A percentile compares a stretch with the other conserved stretches of the same genome.
Evolutionary conservation across 1,140 invertebrate species (phyloP).

Genomic region (Wasmannia auropunctata): DNA sequence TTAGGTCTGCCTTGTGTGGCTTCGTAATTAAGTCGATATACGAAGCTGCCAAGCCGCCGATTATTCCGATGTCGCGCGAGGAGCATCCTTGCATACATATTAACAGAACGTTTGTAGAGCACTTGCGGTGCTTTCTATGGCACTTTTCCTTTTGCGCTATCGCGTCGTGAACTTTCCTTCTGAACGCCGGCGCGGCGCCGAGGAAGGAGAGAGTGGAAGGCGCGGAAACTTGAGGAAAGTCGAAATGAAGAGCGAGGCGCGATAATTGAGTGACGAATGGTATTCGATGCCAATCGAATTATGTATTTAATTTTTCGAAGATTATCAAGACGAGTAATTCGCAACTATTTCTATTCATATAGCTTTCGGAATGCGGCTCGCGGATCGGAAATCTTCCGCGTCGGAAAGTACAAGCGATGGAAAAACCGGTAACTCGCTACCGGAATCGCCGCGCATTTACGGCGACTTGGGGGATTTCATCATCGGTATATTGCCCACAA

Average conservation of each 20-base stretch:
- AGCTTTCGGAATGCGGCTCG: background rate
- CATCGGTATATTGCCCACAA: background rate
- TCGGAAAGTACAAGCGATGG: background rate
- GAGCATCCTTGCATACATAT: constrained; percentile 34
- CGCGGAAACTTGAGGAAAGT: background rate
- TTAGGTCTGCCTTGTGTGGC: background rate
- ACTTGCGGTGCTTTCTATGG: constrained; percentile 52
- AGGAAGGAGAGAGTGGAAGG: background rate
- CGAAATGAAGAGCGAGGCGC: background rate
- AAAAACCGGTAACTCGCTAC: constrained; percentile 17
- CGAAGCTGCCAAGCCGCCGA: background rate
- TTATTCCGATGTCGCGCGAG: constrained; percentile 3
- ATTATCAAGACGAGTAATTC: background rate
- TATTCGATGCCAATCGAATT: background rate
- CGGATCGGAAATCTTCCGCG: constrained; percentile 19
- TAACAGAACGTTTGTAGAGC: constrained; percentile 10
- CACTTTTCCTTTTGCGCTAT: constrained; percentile 39
- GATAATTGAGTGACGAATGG: background rate
- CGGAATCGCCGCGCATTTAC: background rate
- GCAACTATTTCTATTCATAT: background rate
- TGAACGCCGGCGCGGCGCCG: background rate
- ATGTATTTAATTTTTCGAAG: background rate
- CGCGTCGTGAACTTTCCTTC: constrained; percentile 48
- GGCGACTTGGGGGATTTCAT: background rate
- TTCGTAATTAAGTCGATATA: background rate